Evolutionary conservation across 2,888 invertebrate species (phyloP).

Genomic region (Orchesella flavescens): DNA sequence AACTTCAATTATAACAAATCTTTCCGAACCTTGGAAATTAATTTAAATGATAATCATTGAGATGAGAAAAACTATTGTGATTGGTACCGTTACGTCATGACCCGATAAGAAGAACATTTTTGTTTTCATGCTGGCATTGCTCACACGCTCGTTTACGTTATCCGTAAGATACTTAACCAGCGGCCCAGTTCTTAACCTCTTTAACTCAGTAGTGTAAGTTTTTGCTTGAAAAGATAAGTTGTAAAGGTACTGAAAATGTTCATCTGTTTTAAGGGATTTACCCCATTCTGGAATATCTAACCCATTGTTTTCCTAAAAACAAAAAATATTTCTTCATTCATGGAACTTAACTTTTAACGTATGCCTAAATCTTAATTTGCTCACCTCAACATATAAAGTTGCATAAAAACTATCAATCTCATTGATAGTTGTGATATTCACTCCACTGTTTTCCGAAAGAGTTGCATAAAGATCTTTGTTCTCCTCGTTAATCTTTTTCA

Average conservation of each 20-base stretch:
- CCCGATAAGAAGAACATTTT: slow-evolving; percentile 60
- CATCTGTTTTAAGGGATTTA: slow-evolving; percentile 26
- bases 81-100: slow-evolving; percentile 56
- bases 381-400: slow-evolving; percentile 57
- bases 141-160: slow-evolving; percentile 53
- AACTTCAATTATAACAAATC: not conserved
- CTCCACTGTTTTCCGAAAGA: slow-evolving; percentile 49
- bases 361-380: not conserved
- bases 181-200: slow-evolving; percentile 54
- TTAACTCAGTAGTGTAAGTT: slow-evolving; percentile 54
- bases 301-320: slow-evolving; percentile 50
- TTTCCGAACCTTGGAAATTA: too few relatives aligned
- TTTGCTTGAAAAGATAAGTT: slow-evolving; percentile 56
- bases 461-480: slow-evolving; percentile 49
- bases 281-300: slow-evolving; percentile 62
- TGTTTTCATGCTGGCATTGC: slow-evolving; percentile 27
- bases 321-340: not conserved
- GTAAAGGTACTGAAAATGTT: slow-evolving; percentile 62
- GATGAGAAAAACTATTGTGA: too few relatives aligned
- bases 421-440: slow-evolving; percentile 55
- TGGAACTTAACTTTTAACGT: not conserved
- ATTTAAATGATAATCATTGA: too few relatives aligned
- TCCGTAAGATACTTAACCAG: slow-evolving; percentile 41
- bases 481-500: slow-evolving; percentile 58
- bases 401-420: slow-evolving; percentile 60